Base-by-base conservation (phyloP, 1,140 invertebrate genomes). In the Brachionus koreanus region DNA sequence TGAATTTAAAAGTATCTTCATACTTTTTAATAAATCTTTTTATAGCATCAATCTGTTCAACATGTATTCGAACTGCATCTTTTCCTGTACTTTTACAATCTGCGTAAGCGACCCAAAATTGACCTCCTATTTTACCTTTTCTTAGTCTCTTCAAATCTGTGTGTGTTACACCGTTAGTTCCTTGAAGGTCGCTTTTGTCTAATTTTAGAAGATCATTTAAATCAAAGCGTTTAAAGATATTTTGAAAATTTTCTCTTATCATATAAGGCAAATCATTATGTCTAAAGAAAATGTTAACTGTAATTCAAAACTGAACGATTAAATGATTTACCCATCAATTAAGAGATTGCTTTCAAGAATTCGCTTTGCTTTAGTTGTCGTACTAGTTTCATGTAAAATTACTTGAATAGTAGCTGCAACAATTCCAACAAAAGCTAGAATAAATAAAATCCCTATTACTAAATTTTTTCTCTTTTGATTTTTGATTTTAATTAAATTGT, bases 71-170 rank as follows among this genome's bases (percentile, higher is more conserved):
- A 37, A 95, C 93, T 5, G 93, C 93, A 86, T 95, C 94, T 85
- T 93, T 91, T 86, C 93, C 92, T 85, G 94, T 93, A 13, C 93
- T 91, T 75, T 92, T 91, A 87, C 94, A 95, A 6, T 92, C 92
- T 49, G 93, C 93, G 89, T 94, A 95, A 72, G 93, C 93, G 43
- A 93, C 93, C 94, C 94, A 95, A 88, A 95, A 94, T 93, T 95
- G 91, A 5, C 93, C 94, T 61, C 94, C 94, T 67, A 95, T 91
- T 84, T 92, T 91, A 61, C 94, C 95, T 84, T 92, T 89, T 83
- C 91, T 90, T 79, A 96, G 89, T 86, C 94, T 91, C 65, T 93
- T 93, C 84, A 97, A 92, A 88, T 96, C 95, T 0, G 95, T 96
- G 85, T 96, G 72, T 52, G 29, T 52, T 19, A 79, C 37, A 5